phyloP scores from a whole-genome alignment of 2,113 vertebrate species.

The Lanius ludovicianus region DNA sequence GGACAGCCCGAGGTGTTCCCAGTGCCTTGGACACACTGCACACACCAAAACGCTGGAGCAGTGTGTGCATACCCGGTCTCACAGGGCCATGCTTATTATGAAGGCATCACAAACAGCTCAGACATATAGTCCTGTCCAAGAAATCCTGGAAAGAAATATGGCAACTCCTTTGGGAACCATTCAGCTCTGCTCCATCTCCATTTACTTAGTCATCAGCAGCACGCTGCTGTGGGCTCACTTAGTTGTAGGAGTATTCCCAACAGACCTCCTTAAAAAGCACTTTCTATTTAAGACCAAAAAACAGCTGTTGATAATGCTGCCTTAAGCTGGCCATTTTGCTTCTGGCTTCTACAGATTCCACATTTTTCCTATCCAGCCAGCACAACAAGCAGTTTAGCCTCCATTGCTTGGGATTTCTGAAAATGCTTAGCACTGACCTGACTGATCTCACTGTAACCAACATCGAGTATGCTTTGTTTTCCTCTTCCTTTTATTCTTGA shows the following conservation, averaged over 20 bases:
- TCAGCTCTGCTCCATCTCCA: conserved; percentile 33
- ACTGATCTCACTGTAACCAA: not conserved
- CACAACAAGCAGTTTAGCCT: not conserved
- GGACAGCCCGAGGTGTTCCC: not conserved
- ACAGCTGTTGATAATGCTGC: conserved; percentile 52
- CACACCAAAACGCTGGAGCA: not conserved
- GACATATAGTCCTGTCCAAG: not conserved
- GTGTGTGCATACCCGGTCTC: not conserved
- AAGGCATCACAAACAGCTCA: conserved; percentile 37
- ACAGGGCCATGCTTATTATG: not conserved
- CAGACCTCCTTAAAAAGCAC: conserved; percentile 49
- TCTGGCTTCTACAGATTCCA: conserved; percentile 31
- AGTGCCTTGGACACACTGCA: not conserved
- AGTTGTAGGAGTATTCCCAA: conserved; percentile 35
- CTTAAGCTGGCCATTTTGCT: conserved; percentile 38
- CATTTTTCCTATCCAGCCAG: not conserved
- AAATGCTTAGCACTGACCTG: not conserved
- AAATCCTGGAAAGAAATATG: conserved; percentile 56
- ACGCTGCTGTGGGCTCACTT: not conserved
- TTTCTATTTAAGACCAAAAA: conserved; percentile 46
- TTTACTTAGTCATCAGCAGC: conserved; percentile 47
- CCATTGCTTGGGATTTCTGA: not conserved
- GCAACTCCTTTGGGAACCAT: conserved; percentile 31
- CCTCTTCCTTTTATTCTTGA: not conserved
- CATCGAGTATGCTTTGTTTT: not conserved